A percentile compares a stretch with the other conserved stretches of the same genome.
phyloP scores from a whole-genome alignment of 2,797 vertebrate species.

The Ctenopoma multispine region DNA sequence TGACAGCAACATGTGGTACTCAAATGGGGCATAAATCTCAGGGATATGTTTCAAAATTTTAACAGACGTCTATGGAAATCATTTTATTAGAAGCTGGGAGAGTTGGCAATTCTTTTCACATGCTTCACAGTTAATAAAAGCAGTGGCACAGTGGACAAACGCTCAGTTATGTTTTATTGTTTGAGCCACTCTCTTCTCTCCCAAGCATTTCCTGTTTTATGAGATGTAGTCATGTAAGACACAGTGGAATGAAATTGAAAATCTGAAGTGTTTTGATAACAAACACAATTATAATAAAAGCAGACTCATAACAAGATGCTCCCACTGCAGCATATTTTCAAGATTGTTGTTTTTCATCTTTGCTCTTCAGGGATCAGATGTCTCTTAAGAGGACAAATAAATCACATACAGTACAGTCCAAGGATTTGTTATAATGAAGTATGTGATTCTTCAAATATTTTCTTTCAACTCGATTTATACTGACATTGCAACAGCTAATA shows the following conservation, averaged over 20 bases:
- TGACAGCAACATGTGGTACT: constrained; percentile 29
- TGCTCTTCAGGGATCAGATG: background rate
- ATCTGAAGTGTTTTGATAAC: constrained; percentile 31
- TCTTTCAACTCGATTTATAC: background rate
- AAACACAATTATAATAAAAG: constrained; percentile 27
- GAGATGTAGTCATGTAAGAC: constrained; percentile 26
- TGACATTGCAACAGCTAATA: background rate
- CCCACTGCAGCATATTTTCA: constrained; percentile 11
- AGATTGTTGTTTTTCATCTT: background rate
- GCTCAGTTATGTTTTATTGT: constrained; percentile 18
- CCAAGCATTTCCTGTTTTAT: constrained; percentile 26
- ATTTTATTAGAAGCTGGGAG: constrained; percentile 46
- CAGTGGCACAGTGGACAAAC: constrained; percentile 5
- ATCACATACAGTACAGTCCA: constrained; percentile 10
- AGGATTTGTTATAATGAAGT: background rate
- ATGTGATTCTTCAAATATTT: background rate
- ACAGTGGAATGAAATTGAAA: constrained; percentile 18
- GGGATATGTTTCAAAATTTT: constrained; percentile 30
- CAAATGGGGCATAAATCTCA: constrained; percentile 41
- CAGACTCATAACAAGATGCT: background rate
- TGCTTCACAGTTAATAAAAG: constrained; percentile 49
- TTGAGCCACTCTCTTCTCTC: background rate
- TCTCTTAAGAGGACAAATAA: constrained; percentile 12
- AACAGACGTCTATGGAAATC: constrained; percentile 37
- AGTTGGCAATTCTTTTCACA: constrained; percentile 51